phyloP scores from a whole-genome alignment of 1,140 invertebrate species.

The Drosophila nannoptera region DNA sequence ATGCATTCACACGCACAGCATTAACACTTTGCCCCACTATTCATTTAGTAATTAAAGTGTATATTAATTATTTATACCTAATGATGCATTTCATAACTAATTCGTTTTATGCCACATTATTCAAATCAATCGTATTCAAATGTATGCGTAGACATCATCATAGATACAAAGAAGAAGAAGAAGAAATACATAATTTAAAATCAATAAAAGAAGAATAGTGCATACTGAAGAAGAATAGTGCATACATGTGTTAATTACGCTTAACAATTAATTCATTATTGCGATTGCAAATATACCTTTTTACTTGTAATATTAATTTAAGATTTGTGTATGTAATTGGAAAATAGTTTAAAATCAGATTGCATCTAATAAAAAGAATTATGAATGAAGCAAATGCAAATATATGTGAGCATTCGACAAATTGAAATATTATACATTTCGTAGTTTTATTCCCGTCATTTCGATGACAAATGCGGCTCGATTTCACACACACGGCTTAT shows the following conservation, averaged over 20 bases:
- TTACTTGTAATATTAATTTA: conserved; percentile 46
- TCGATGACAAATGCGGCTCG: background rate
- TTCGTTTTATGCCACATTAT: conserved; percentile 29
- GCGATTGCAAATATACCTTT: conserved; percentile 41
- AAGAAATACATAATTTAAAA: background rate
- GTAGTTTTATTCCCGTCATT: conserved; percentile 2
- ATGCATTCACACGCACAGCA: conserved; percentile 7
- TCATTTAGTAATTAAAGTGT: conserved; percentile 39
- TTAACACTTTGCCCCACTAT: conserved; percentile 28
- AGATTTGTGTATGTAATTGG: conserved; percentile 47
- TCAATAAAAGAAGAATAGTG: conserved; percentile 10
- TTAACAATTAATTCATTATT: conserved; percentile 40
- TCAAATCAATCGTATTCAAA: conserved; percentile 19
- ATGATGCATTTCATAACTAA: conserved; percentile 38
- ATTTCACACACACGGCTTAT: background rate
- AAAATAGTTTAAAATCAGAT: conserved; percentile 45
- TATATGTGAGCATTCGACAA: conserved; percentile 12
- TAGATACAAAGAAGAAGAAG: background rate
- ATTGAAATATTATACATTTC: conserved; percentile 16
- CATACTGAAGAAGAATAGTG: conserved; percentile 28
- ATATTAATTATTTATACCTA: conserved; percentile 44
- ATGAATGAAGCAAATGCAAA: conserved; percentile 28
- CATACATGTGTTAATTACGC: conserved; percentile 44
- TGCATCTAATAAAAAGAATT: conserved; percentile 30
- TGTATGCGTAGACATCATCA: conserved; percentile 14